Conservation (phyloP, 2,888 invertebrate species). For the Busseola fusca region DNA sequence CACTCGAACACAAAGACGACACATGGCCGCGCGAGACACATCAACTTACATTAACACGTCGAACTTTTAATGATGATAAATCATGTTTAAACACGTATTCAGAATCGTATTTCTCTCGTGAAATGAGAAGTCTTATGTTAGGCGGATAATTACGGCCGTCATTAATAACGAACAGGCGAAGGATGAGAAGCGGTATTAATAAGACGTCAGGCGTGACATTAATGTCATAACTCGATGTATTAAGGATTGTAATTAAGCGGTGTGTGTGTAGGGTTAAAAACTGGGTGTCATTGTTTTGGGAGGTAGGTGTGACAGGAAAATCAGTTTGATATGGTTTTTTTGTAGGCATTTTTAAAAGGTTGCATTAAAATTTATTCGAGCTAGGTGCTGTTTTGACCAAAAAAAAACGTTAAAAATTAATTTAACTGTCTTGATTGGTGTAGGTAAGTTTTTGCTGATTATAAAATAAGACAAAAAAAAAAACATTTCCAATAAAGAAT, state of each 20-base stretch:
- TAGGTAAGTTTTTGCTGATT: neutral
- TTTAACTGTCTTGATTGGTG: too few relatives aligned
- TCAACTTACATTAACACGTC: constrained; percentile 74
- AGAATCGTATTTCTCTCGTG: constrained; percentile 73
- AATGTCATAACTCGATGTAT: constrained; percentile 73
- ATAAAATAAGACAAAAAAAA: neutral
- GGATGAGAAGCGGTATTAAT: constrained; percentile 78
- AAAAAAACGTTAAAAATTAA: too few relatives aligned
- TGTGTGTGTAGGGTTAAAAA: constrained; percentile 54
- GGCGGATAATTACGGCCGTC: constrained; percentile 79
- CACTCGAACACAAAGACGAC: constrained; percentile 46
- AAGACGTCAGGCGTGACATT: constrained; percentile 73
- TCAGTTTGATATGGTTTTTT: neutral
- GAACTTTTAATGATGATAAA: constrained; percentile 82
- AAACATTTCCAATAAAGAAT: neutral
- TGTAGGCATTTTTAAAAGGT: neutral
- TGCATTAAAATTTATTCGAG: too few relatives aligned
- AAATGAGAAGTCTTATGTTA: constrained; percentile 72
- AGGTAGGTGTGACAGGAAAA: neutral
- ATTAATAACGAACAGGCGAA: constrained; percentile 80
- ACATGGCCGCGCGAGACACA: constrained; percentile 67
- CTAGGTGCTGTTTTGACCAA: neutral
- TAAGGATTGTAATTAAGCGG: constrained; percentile 62
- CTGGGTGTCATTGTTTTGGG: constrained; percentile 25
- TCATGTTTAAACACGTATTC: constrained; percentile 75